Conservation (phyloP, 2,888 invertebrate species). For the Enoplolaimus lenunculus region DNA sequence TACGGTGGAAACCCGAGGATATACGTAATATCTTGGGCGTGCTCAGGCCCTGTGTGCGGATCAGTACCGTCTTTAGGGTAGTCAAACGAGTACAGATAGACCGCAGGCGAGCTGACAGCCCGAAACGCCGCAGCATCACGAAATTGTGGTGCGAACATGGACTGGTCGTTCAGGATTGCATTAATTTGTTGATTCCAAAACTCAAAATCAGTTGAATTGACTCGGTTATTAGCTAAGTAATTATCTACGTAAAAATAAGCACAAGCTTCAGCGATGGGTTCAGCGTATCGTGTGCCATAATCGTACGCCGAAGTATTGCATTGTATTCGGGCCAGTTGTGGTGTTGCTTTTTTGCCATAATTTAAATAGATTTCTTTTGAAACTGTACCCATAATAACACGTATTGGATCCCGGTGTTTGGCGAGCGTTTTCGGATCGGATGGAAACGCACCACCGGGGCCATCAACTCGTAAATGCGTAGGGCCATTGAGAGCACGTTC, state of each 20-base stretch:
- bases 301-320: background rate
- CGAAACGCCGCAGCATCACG: background rate
- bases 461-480: background rate
- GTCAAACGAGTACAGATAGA: background rate
- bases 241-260: background rate
- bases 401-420: background rate
- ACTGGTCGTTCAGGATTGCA: background rate
- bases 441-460: background rate
- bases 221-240: background rate
- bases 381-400: background rate
- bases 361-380: background rate
- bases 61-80: background rate
- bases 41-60: background rate
- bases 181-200: background rate
- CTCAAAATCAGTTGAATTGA: background rate
- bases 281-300: background rate
- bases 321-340: background rate
- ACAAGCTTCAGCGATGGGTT: background rate
- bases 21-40: background rate
- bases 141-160: background rate
- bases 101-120: background rate
- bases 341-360: background rate
- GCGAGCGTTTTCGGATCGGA: background rate
- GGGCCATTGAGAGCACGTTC: background rate
- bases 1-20: background rate